Percentiles rank a stretch among this genome's conserved stretches.
phyloP scores from a whole-genome alignment of 2,888 invertebrate genomes.

The Podabrus alpinus region DNA sequence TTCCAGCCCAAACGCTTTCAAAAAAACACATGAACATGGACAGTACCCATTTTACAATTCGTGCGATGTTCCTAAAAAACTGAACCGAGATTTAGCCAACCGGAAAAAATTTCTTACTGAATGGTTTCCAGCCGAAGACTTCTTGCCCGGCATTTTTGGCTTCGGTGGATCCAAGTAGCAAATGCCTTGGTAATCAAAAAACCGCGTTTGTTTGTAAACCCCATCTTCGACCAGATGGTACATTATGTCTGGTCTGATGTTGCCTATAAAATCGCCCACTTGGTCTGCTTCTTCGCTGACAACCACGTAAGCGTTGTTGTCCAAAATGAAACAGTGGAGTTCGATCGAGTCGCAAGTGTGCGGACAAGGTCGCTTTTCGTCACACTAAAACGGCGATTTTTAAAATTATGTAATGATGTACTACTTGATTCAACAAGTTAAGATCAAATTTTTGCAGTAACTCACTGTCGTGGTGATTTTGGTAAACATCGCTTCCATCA shows the following conservation, averaged over 20 bases:
- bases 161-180: conserved; percentile 68
- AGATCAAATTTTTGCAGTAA: conserved; percentile 14
- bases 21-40: conserved; percentile 33
- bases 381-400: background rate
- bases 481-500: conserved; percentile 75
- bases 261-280: conserved; percentile 78
- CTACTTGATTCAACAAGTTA: conserved; percentile 43
- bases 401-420: no score
- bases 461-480: conserved; percentile 77
- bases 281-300: conserved; percentile 69
- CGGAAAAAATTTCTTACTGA: conserved; percentile 3
- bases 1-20: conserved; percentile 32
- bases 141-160: conserved; percentile 32
- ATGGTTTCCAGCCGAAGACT: conserved; percentile 8
- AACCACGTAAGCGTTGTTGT: conserved; percentile 87
- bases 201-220: conserved; percentile 73
- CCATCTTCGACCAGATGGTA: conserved; percentile 71
- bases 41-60: conserved; percentile 50
- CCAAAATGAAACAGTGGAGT: conserved; percentile 82
- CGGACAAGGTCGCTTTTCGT: conserved; percentile 43
- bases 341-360: conserved; percentile 65
- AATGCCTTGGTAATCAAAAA: conserved; percentile 89
- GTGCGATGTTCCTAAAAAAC: conserved; percentile 49
- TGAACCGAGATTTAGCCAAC: conserved; percentile 24
- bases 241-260: conserved; percentile 73